Conservation (phyloP, 2,113 vertebrate species). For the Piprites chloris region DNA sequence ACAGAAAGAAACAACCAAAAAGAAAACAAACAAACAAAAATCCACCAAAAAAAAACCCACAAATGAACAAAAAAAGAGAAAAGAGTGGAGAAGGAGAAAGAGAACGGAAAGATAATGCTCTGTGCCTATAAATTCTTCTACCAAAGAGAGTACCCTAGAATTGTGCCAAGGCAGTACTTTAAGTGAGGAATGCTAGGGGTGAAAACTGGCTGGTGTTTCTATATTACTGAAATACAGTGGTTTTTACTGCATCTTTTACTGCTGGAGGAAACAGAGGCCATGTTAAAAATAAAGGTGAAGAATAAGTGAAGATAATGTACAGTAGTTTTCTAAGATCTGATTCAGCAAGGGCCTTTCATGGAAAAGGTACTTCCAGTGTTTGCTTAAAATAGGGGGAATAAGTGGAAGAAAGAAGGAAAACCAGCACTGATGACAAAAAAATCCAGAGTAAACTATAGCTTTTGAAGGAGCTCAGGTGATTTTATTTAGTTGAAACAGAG, state of each 20-base stretch:
- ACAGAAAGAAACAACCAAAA: background rate
- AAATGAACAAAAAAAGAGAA: accelerated
- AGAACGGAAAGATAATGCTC: background rate
- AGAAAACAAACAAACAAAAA: too few species aligned
- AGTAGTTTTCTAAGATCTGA: background rate
- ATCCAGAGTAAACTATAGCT: background rate
- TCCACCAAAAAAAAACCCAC: accelerated
- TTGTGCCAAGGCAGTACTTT: background rate
- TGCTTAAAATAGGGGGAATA: background rate
- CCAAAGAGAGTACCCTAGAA: background rate
- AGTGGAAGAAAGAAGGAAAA: background rate
- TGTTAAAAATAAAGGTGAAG: background rate
- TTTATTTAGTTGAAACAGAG: background rate
- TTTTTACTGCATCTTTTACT: background rate
- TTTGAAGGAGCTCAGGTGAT: background rate
- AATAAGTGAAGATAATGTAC: background rate
- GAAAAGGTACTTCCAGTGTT: background rate
- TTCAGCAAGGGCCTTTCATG: background rate
- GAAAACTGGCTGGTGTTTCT: background rate
- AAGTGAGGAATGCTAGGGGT: background rate
- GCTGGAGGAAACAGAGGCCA: background rate
- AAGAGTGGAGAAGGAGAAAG: background rate
- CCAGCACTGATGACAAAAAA: background rate
- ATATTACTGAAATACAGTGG: background rate
- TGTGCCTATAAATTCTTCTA: background rate